Conservation (phyloP, 1,140 invertebrate genomes). For the Meloidogyne floridensis region DNA sequence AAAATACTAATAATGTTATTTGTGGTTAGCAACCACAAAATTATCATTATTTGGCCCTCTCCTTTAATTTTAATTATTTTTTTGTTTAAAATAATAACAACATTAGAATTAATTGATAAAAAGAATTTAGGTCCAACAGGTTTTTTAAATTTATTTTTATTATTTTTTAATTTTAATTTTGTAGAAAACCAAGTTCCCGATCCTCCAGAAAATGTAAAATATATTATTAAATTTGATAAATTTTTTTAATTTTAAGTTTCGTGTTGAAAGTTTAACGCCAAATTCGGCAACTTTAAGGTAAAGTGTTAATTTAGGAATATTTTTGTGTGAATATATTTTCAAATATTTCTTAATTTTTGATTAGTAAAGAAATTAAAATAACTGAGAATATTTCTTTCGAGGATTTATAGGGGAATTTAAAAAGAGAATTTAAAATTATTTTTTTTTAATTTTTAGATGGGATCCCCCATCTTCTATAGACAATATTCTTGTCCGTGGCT, state of each 20-base stretch:
- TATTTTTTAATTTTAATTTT: neutral
- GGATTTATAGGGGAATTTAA: no score
- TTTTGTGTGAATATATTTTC: no score
- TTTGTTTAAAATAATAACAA: slow-evolving; percentile 8
- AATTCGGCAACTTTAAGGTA: slow-evolving; percentile 22
- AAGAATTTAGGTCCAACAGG: neutral
- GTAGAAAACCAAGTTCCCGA: slow-evolving; percentile 22
- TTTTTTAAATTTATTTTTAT: slow-evolving; percentile 6
- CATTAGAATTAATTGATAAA: slow-evolving; percentile 20
- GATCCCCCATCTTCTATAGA: slow-evolving; percentile 43
- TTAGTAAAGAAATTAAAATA: no score
- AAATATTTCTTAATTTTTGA: no score
- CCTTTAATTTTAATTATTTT: neutral
- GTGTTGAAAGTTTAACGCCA: slow-evolving; percentile 9
- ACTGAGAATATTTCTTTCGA: no score
- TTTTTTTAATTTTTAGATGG: slow-evolving; percentile 39
- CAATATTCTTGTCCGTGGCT: slow-evolving; percentile 50
- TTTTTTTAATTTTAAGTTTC: slow-evolving; percentile 18
- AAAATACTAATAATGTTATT: no score
- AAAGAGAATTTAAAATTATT: neutral
- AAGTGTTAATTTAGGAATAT: no score
- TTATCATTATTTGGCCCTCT: neutral
- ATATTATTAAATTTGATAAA: neutral
- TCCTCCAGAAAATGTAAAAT: slow-evolving; percentile 23
- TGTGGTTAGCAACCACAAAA: no score